A percentile compares a stretch with the other conserved stretches of the same genome.
phyloP scores from a whole-genome alignment of 1,140 invertebrate genomes.

The Hestina assimilis region DNA sequence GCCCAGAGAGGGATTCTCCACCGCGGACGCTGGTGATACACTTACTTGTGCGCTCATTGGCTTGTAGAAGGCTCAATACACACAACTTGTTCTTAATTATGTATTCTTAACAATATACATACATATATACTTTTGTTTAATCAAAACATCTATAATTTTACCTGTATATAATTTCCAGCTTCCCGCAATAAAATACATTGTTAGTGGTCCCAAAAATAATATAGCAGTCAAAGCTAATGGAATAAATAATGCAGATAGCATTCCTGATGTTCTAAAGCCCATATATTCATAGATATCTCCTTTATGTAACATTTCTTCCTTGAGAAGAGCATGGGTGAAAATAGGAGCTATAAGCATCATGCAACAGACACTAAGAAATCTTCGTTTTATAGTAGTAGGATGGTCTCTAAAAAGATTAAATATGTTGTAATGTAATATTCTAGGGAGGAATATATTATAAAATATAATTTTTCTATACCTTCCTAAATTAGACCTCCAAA shows the following conservation, averaged over 20 bases:
- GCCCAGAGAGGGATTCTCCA: too few species aligned
- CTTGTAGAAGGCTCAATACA: too few species aligned
- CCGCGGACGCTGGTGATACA: too few species aligned
- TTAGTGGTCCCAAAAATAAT: slow-evolving; percentile 90
- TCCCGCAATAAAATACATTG: slow-evolving; percentile 84
- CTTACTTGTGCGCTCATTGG: too few species aligned
- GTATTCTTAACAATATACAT: too few species aligned
- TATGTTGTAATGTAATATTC: background rate
- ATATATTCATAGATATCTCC: slow-evolving; percentile 85
- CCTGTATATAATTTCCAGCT: slow-evolving; percentile 84
- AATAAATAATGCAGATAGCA: slow-evolving; percentile 85
- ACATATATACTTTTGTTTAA: too few species aligned
- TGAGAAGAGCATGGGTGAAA: slow-evolving; percentile 85
- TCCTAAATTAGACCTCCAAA: slow-evolving; percentile 87
- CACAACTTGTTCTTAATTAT: too few species aligned
- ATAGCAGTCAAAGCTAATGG: slow-evolving; percentile 91
- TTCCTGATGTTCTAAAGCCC: slow-evolving; percentile 86
- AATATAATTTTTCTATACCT: slow-evolving; percentile 76
- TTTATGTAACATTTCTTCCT: slow-evolving; percentile 80
- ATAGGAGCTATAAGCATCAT: slow-evolving; percentile 89
- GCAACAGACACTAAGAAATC: slow-evolving; percentile 91
- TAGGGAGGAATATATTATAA: background rate
- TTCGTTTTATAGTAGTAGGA: slow-evolving; percentile 91
- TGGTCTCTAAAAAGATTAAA: slow-evolving; percentile 84
- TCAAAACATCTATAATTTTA: slow-evolving; percentile 55